Conservation (phyloP, 2,888 invertebrate genomes). For the Acanthacorydalis orientalis region DNA sequence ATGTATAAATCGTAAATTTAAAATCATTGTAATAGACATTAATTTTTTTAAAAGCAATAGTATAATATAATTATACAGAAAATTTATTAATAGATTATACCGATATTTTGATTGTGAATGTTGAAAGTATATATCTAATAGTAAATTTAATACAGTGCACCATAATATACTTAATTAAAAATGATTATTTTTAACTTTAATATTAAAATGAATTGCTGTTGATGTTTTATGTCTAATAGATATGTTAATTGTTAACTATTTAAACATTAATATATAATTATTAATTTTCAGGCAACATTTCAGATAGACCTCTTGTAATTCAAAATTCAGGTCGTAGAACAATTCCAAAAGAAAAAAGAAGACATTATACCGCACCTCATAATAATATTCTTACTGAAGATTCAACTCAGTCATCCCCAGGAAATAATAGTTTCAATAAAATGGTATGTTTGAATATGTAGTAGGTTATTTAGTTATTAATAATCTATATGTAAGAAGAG, state of each 20-base stretch:
- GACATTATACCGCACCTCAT: slow-evolving; percentile 76
- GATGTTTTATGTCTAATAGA: slow-evolving; percentile 4
- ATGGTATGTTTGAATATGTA: slow-evolving; percentile 4
- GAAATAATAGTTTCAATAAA: not conserved
- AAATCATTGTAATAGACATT: too few relatives aligned
- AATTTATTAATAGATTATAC: too few relatives aligned
- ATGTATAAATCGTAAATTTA: too few relatives aligned
- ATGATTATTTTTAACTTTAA: too few relatives aligned
- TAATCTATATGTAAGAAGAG: slow-evolving; percentile 1
- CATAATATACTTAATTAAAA: too few relatives aligned
- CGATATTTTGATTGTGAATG: too few relatives aligned
- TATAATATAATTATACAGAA: too few relatives aligned
- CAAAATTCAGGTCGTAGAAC: slow-evolving; percentile 34
- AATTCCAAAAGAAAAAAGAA: slow-evolving; percentile 65
- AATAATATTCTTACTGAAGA: slow-evolving; percentile 16
- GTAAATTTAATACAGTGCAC: too few relatives aligned
- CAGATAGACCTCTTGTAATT: slow-evolving; percentile 15
- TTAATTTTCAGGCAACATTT: not conserved
- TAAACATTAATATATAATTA: not conserved
- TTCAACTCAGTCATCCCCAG: not conserved
- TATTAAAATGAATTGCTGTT: too few relatives aligned
- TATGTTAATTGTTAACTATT: slow-evolving; percentile 4
- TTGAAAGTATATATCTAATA: too few relatives aligned
- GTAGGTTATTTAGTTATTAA: slow-evolving; percentile 6
- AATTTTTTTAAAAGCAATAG: too few relatives aligned